A percentile compares a stretch with the other conserved stretches of the same genome.
Evolutionary conservation across 2,797 vertebrate genomes (phyloP).

Genomic region (Pseudochaenichthys georgianus): DNA sequence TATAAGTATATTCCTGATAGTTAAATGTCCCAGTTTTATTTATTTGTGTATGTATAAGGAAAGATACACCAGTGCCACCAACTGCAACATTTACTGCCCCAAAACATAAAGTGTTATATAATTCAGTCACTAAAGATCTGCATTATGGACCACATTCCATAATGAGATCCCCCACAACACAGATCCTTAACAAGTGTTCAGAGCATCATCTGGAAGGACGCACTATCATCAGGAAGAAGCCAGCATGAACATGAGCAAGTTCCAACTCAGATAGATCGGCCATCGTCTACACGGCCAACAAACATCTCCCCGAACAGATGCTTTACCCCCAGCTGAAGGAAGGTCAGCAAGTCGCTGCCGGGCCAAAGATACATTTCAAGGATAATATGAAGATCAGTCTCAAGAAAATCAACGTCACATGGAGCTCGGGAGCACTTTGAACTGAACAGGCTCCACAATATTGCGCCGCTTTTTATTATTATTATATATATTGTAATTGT

Average conservation of each 20-base stretch:
- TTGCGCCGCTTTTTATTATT: too few species aligned
- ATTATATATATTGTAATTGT: too few species aligned
- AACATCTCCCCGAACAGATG: neutral
- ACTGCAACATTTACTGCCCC: too few species aligned
- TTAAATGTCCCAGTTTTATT: neutral
- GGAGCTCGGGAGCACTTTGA: too few species aligned
- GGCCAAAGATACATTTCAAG: too few species aligned
- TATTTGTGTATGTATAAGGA: too few species aligned
- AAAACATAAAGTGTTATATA: too few species aligned
- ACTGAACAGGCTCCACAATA: too few species aligned
- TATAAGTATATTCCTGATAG: neutral
- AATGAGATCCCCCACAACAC: neutral
- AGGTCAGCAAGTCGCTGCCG: neutral
- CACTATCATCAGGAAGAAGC: neutral
- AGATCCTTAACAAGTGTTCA: neutral
- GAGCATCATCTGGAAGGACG: neutral
- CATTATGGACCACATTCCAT: neutral
- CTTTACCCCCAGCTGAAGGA: neutral
- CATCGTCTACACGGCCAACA: neutral
- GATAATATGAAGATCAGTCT: too few species aligned
- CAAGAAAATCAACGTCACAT: too few species aligned
- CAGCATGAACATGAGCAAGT: neutral
- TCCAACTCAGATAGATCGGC: neutral
- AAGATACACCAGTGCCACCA: too few species aligned
- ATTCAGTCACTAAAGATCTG: neutral